A percentile compares a stretch with the other conserved stretches of the same genome.
phyloP scores from a whole-genome alignment of 2,113 vertebrate genomes.

The Ciconia stormi region DNA sequence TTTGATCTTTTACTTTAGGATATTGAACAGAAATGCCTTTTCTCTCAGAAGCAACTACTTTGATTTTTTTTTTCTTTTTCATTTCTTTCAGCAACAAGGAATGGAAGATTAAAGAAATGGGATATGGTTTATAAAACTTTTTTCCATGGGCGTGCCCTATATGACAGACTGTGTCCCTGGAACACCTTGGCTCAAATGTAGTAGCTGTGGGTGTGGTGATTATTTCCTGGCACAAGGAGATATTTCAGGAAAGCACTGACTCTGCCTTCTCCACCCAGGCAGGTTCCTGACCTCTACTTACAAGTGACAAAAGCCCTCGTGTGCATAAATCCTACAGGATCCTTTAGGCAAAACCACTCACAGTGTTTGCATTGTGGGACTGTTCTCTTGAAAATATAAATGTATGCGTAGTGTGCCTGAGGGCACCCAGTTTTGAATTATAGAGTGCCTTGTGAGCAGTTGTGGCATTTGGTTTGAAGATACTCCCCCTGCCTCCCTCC shows the following conservation, averaged over 20 bases:
- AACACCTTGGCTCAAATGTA: constrained; percentile 58
- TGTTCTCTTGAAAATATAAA: constrained; percentile 54
- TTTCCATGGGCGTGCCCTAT: constrained; percentile 45
- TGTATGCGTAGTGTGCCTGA: not conserved
- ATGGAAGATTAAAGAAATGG: constrained; percentile 62
- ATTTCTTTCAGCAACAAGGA: constrained; percentile 29
- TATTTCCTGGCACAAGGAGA: constrained; percentile 67
- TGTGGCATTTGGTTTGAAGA: constrained; percentile 58
- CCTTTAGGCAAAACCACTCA: constrained; percentile 21
- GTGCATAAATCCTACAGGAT: constrained; percentile 33
- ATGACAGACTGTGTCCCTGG: constrained; percentile 50
- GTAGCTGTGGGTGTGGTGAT: constrained; percentile 53
- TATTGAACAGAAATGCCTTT: constrained; percentile 23
- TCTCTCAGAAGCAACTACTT: not conserved
- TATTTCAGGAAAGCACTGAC: constrained; percentile 67
- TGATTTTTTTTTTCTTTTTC: not conserved
- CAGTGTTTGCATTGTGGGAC: constrained; percentile 57
- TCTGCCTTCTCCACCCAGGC: constrained; percentile 59
- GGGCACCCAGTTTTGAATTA: constrained; percentile 65
- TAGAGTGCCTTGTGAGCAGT: constrained; percentile 42
- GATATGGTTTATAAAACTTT: constrained; percentile 43
- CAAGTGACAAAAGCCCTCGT: constrained; percentile 45
- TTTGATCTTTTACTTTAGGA: constrained; percentile 11
- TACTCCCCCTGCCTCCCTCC: constrained; percentile 1
- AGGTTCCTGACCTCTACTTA: constrained; percentile 64